Percentiles rank a stretch among this genome's conserved stretches.
Evolutionary conservation across 2,888 invertebrate genomes (phyloP).

Genomic region (Phania funesta): DNA sequence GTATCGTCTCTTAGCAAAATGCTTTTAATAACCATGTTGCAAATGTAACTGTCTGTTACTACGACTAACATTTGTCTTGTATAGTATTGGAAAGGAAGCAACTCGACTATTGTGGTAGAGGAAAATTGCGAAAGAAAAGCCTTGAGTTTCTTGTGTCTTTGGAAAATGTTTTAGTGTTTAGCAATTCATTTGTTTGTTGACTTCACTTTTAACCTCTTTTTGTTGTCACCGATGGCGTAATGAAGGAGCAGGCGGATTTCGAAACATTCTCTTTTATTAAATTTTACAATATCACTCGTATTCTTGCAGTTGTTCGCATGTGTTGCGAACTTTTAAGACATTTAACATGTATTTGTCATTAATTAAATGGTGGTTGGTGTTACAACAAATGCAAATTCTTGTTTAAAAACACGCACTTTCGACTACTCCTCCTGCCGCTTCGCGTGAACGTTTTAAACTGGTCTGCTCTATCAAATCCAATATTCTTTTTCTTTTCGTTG

Average conservation of each 20-base stretch:
- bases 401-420: slow-evolving; percentile 50
- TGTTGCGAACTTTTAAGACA: slow-evolving; percentile 60
- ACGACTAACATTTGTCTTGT: slow-evolving; percentile 62
- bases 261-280: not conserved
- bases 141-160: slow-evolving; percentile 28
- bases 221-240: not conserved
- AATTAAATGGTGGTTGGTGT: slow-evolving; percentile 70
- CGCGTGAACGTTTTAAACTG: not conserved
- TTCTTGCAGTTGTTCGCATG: slow-evolving; percentile 39
- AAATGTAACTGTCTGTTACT: slow-evolving; percentile 68
- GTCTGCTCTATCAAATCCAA: slow-evolving; percentile 17
- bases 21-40: slow-evolving; percentile 71
- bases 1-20: slow-evolving; percentile 55
- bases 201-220: slow-evolving; percentile 25
- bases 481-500: not conserved
- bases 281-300: slow-evolving; percentile 2
- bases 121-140: slow-evolving; percentile 1
- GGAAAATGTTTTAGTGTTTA: slow-evolving; percentile 55
- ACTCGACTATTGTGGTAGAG: not conserved
- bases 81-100: not conserved
- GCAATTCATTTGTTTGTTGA: slow-evolving; percentile 63
- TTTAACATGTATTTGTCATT: slow-evolving; percentile 68
- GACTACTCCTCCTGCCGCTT: slow-evolving; percentile 6
- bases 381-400: slow-evolving; percentile 67
- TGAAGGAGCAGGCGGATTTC: not conserved